Percentiles rank a stretch among this genome's conserved stretches.
Evolutionary conservation across 2,888 invertebrate species (phyloP).

Genomic region (Orchesellides sinensis): DNA sequence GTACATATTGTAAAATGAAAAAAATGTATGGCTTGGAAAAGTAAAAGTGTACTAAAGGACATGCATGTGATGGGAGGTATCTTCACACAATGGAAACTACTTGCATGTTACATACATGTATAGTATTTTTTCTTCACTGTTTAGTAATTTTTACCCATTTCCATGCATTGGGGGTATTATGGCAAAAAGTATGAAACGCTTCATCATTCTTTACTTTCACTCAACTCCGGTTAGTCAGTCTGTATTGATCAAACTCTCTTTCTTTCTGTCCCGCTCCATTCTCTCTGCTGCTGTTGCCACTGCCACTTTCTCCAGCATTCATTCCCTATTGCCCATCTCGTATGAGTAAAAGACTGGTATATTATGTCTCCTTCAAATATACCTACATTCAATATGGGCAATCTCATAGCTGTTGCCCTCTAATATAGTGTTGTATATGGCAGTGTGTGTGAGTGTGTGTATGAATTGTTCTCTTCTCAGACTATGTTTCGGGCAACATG

Average conservation of each 20-base stretch:
- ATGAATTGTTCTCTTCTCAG: slow-evolving; percentile 42
- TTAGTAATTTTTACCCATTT: slow-evolving; percentile 63
- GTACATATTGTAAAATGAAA: not conserved
- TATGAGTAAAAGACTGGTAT: too few relatives aligned
- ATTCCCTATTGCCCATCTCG: slow-evolving; percentile 5
- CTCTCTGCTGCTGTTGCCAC: slow-evolving; percentile 10
- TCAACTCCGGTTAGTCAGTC: slow-evolving; percentile 53
- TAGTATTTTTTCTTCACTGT: not conserved
- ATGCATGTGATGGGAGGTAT: not conserved
- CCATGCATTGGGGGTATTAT: slow-evolving; percentile 46
- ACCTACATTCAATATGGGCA: not conserved
- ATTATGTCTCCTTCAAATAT: not conserved
- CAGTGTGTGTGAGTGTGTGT: too few relatives aligned
- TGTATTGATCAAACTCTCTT: slow-evolving; percentile 62
- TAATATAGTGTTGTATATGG: not conserved
- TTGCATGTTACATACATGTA: slow-evolving; percentile 3
- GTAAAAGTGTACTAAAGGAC: not conserved
- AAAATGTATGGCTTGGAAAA: not conserved
- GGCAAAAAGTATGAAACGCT: slow-evolving; percentile 45
- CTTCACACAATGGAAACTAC: slow-evolving; percentile 61
- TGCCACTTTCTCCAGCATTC: slow-evolving; percentile 17
- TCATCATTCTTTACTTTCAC: slow-evolving; percentile 56
- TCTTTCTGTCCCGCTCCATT: not conserved
- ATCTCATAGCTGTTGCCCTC: not conserved
- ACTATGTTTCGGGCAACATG: not conserved